Percentiles rank a stretch among this genome's conserved stretches.
phyloP scores from a whole-genome alignment of 2,888 invertebrate genomes.

The Luperina nickerlii region DNA sequence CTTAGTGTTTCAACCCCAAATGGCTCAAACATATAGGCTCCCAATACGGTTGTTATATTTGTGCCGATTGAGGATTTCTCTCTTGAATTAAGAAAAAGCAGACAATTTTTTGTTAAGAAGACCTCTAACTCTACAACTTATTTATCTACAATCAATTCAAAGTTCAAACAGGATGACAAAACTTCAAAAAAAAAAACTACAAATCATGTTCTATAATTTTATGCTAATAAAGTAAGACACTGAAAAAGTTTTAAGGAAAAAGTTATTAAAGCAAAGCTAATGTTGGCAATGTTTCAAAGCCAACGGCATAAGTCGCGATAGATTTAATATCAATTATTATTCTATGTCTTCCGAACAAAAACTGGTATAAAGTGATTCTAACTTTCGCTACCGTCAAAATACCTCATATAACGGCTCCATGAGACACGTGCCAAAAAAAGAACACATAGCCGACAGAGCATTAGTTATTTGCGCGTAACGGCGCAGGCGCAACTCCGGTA shows the following conservation, averaged over 20 bases:
- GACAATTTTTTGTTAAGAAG: slow-evolving; percentile 9
- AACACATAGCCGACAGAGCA: slow-evolving; percentile 76
- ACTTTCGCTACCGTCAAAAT: slow-evolving; percentile 87
- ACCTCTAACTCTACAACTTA: slow-evolving; percentile 35
- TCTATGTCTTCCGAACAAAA: slow-evolving; percentile 71
- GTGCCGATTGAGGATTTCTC: neutral
- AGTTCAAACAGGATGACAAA: slow-evolving; percentile 55
- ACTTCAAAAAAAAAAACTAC: slow-evolving; percentile 43
- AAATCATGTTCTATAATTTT: slow-evolving; percentile 46
- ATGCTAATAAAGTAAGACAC: slow-evolving; percentile 48
- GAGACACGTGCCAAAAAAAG: slow-evolving; percentile 89
- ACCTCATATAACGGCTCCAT: slow-evolving; percentile 85
- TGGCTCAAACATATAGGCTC: neutral
- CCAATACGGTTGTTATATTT: neutral
- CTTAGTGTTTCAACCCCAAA: neutral
- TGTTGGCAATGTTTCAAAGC: slow-evolving; percentile 56
- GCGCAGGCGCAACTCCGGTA: slow-evolving; percentile 82
- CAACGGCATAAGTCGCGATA: slow-evolving; percentile 61
- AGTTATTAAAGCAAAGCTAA: slow-evolving; percentile 51
- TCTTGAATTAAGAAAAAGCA: slow-evolving; percentile 18
- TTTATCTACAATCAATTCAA: slow-evolving; percentile 47
- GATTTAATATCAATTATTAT: slow-evolving; percentile 69
- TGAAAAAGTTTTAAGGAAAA: slow-evolving; percentile 51
- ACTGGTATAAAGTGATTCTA: slow-evolving; percentile 81
- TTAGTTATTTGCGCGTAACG: slow-evolving; percentile 89